Evolutionary conservation across 2,797 vertebrate genomes (phyloP).

Genomic region (Myioborus melanocephalus): DNA sequence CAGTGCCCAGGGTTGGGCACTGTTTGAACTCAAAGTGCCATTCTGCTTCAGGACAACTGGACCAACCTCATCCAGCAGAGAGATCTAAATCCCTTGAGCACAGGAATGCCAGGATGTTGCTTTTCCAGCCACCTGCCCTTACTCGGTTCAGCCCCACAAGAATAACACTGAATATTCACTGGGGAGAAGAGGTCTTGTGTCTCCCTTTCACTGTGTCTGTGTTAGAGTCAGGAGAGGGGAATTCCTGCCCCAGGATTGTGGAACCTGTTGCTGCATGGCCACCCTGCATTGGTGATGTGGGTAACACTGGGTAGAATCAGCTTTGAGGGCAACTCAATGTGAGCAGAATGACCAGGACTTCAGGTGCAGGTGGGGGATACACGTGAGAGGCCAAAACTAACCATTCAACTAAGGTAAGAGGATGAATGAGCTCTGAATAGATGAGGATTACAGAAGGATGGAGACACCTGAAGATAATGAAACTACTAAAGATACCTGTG

Average conservation of each 20-base stretch:
- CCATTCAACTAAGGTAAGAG: not conserved
- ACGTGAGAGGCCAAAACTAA: not conserved
- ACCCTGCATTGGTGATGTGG: not conserved
- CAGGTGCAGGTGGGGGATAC: not conserved
- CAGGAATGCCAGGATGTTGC: not conserved
- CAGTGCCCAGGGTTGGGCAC: not conserved
- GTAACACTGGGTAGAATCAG: not conserved
- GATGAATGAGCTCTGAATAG: not conserved
- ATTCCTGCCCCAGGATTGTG: fast-evolving
- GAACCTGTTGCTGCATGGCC: not conserved
- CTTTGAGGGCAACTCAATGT: not conserved
- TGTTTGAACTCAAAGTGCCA: not conserved
- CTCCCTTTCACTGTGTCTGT: not conserved
- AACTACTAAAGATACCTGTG: not conserved
- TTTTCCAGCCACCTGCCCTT: not conserved
- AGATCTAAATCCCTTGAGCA: not conserved
- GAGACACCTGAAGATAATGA: not conserved
- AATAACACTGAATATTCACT: not conserved
- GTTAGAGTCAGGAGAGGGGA: not conserved
- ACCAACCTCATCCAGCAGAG: not conserved
- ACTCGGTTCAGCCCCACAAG: not conserved
- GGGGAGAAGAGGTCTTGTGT: not conserved
- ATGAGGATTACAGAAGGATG: not conserved
- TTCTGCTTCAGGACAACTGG: not conserved
- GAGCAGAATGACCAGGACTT: not conserved